These are phyloP conservation scores for Eupithecia exiguata DNA, from an alignment of 2,888 invertebrate genomes.

Conservation along the genomic window DNA sequence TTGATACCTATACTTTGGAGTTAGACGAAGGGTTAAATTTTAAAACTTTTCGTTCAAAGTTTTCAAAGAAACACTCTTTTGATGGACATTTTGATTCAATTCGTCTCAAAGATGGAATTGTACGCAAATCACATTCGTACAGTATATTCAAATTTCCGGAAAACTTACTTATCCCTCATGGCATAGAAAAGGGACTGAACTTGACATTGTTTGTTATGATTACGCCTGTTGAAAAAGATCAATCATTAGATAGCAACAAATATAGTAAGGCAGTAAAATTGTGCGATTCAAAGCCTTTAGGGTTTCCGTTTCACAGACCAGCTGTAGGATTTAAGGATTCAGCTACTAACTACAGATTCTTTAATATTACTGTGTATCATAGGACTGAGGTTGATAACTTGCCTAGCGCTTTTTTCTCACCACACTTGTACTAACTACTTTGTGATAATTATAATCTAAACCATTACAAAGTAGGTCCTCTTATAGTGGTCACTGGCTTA, in stretches of 20 bases:
- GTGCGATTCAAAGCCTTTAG: conserved; percentile 65
- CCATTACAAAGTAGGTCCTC: not conserved
- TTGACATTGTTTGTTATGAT: conserved; percentile 72
- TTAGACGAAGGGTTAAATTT: conserved; percentile 63
- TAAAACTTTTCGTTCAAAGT: conserved; percentile 64
- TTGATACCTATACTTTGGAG: conserved; percentile 60
- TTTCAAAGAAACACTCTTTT: conserved; percentile 57
- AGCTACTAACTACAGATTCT: conserved; percentile 69
- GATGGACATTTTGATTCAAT: conserved; percentile 62
- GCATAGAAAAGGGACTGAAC: conserved; percentile 65
- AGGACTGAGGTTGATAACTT: conserved; percentile 50
- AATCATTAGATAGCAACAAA: conserved; percentile 34
- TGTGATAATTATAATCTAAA: not conserved
- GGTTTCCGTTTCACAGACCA: conserved; percentile 75
- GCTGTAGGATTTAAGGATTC: conserved; percentile 50
- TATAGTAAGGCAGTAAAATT: conserved; percentile 55
- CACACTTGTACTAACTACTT: conserved; percentile 57
- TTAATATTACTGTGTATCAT: conserved; percentile 68
- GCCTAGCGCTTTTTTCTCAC: conserved; percentile 60
- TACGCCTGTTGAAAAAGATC: conserved; percentile 53
- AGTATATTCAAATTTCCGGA: conserved; percentile 69
- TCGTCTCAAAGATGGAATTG: conserved; percentile 28
- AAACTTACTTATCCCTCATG: conserved; percentile 69
- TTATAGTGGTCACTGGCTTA: not conserved
- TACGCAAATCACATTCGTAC: conserved; percentile 22